phyloP scores from a whole-genome alignment of 2,888 invertebrate genomes.

The Geophilus truncorum region DNA sequence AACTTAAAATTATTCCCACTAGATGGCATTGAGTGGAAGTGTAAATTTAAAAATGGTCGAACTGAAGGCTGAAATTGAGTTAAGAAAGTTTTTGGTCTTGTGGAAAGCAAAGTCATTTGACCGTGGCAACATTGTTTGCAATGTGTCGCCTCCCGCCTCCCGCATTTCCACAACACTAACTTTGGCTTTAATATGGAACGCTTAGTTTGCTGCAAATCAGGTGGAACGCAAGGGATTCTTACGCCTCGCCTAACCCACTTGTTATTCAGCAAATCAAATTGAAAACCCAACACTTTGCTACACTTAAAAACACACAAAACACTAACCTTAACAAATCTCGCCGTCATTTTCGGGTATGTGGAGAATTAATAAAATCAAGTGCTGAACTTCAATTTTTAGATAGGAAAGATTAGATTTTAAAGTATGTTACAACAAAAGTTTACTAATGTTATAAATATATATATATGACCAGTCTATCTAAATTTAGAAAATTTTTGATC shows the following conservation, averaged over 20 bases:
- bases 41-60: too few species aligned
- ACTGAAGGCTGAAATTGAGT: too few species aligned
- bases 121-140: neutral
- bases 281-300: neutral
- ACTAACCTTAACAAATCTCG: neutral
- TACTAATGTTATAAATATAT: too few species aligned
- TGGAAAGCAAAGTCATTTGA: neutral
- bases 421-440: too few species aligned
- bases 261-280: slow-evolving; percentile 4
- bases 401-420: too few species aligned
- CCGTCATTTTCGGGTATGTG: too few species aligned
- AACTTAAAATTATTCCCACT: neutral
- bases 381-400: too few species aligned
- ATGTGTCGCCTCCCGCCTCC: neutral
- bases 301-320: neutral
- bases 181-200: slow-evolving; percentile 4
- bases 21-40: neutral
- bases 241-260: neutral
- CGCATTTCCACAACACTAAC: neutral
- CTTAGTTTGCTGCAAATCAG: slow-evolving; percentile 4
- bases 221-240: neutral
- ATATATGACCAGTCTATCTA: too few species aligned
- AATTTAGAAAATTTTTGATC: too few species aligned
- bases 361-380: too few species aligned
- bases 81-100: neutral